Conservation (phyloP, 2,113 vertebrate species). For the Bagarius yarrelli region DNA sequence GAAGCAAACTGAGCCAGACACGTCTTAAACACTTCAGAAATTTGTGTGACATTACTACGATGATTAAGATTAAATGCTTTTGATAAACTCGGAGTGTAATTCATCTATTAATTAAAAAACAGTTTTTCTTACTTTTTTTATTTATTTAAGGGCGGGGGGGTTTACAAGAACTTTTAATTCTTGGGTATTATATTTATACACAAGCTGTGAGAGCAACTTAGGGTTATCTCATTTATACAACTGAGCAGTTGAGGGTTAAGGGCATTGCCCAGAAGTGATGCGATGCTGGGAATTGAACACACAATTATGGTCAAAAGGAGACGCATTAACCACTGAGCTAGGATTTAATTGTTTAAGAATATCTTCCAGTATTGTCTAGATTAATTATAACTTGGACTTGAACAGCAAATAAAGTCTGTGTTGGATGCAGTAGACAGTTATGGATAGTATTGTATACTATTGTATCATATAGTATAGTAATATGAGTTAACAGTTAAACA, state of each 20-base stretch:
- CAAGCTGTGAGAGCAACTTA: too few relatives aligned
- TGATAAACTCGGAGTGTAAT: slow-evolving; percentile 66
- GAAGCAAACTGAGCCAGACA: slow-evolving; percentile 81
- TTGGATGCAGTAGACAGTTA: not conserved
- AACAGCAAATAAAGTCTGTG: not conserved
- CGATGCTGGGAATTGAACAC: too few relatives aligned
- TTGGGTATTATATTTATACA: too few relatives aligned
- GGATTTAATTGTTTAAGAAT: too few relatives aligned
- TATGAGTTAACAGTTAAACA: not conserved
- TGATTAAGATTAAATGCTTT: slow-evolving; percentile 77
- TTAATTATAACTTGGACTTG: too few relatives aligned
- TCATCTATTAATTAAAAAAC: slow-evolving; percentile 21
- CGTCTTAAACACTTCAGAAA: slow-evolving; percentile 82
- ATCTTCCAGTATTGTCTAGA: not conserved
- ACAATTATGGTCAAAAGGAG: too few relatives aligned
- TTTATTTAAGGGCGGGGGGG: not conserved
- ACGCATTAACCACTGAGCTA: too few relatives aligned
- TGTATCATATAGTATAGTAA: not conserved
- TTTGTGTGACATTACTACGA: slow-evolving; percentile 79
- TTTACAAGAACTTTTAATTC: too few relatives aligned
- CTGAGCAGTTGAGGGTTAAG: too few relatives aligned
- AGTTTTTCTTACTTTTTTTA: not conserved
- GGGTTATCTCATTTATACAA: too few relatives aligned
- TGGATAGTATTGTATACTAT: not conserved
- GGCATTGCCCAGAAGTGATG: too few relatives aligned